phyloP scores from a whole-genome alignment of 2,113 vertebrate genomes.

The Percina caprodes region DNA sequence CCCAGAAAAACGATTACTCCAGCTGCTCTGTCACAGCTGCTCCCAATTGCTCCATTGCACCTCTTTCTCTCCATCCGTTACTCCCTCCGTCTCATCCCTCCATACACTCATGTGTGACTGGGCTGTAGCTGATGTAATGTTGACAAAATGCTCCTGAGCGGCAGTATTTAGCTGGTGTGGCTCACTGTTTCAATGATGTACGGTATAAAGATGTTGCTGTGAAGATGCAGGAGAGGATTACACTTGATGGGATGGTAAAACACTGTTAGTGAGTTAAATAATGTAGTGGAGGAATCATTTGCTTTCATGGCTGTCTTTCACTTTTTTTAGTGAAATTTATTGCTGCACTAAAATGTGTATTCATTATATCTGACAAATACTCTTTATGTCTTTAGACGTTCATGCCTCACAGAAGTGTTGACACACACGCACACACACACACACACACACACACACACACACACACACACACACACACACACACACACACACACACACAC shows the following conservation, averaged over 20 bases:
- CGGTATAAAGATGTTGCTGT: conserved; percentile 1
- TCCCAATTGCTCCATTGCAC: conserved; percentile 63
- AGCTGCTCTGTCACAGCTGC: conserved; percentile 74
- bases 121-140: conserved; percentile 53
- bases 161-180: conserved; percentile 28
- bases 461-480: background rate
- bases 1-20: conserved; percentile 64
- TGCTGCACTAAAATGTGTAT: conserved; percentile 1
- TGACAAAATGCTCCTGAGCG: conserved; percentile 55
- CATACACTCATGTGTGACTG: conserved; percentile 42
- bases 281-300: conserved; percentile 13
- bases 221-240: conserved; percentile 1
- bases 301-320: conserved; percentile 7
- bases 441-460: background rate
- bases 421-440: background rate
- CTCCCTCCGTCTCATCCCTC: conserved; percentile 38
- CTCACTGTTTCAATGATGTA: conserved; percentile 28
- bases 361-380: background rate
- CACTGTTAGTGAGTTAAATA: conserved; percentile 16
- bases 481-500: background rate
- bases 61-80: conserved; percentile 55
- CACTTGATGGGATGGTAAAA: conserved; percentile 26
- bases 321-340: background rate
- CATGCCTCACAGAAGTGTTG: background rate
- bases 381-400: background rate